Evolutionary conservation across 2,888 invertebrate species (phyloP).

Genomic region (Acleris literana): DNA sequence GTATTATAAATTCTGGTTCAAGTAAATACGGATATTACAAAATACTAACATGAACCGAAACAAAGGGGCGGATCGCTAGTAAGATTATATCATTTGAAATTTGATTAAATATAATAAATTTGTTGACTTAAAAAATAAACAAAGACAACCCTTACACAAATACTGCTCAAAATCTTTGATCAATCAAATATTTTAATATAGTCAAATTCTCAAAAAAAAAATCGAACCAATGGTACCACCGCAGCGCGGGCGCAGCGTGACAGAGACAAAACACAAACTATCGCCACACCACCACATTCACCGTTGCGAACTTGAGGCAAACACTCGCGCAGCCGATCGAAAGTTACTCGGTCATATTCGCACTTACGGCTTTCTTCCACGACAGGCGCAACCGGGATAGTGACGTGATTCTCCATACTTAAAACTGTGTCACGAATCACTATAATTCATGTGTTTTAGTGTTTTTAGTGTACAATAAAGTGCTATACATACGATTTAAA

Average conservation of each 20-base stretch:
- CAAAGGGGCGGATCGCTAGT: no score
- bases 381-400: conserved; percentile 52
- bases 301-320: conserved; percentile 54
- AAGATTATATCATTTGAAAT: no score
- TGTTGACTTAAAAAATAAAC: no score
- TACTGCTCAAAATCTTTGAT: no score
- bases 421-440: conserved; percentile 20
- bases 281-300: conserved; percentile 53
- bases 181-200: no score
- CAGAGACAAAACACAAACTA: conserved; percentile 52
- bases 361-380: conserved; percentile 44
- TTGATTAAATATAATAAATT: no score
- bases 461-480: conserved; percentile 21
- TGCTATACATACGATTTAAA: conserved; percentile 21
- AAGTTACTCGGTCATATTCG: conserved; percentile 44
- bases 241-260: conserved; percentile 50
- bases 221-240: conserved; percentile 47
- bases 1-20: no score
- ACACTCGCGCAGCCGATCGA: conserved; percentile 50
- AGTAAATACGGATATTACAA: no score
- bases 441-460: conserved; percentile 30
- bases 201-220: not conserved
- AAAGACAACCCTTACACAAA: no score
- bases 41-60: no score
- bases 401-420: conserved; percentile 45